A percentile compares a stretch with the other conserved stretches of the same genome.
Conservation (phyloP, 1,140 invertebrate species). For the Philaenus spumarius region DNA sequence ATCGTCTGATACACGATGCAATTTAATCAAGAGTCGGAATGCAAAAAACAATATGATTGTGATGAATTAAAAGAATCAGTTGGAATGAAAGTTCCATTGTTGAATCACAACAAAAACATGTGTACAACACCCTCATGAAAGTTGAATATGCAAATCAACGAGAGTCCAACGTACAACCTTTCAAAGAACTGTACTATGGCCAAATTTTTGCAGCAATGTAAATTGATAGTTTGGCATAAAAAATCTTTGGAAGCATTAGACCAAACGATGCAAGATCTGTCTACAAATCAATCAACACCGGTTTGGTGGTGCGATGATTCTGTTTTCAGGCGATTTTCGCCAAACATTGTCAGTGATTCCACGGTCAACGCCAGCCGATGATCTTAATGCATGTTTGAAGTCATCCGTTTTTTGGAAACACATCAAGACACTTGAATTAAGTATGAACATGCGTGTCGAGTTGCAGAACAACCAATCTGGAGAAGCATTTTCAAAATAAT, state of each 20-base stretch:
- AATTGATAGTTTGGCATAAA: too few relatives aligned
- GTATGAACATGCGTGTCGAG: constrained; percentile 35
- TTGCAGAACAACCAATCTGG: constrained; percentile 27
- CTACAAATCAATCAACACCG: not conserved
- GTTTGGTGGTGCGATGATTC: too few relatives aligned
- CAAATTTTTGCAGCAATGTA: constrained; percentile 28
- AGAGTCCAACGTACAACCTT: too few relatives aligned
- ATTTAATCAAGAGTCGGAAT: constrained; percentile 40
- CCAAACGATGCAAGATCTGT: too few relatives aligned
- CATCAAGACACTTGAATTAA: constrained; percentile 34
- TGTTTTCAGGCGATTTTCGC: too few relatives aligned
- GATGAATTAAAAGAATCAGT: constrained; percentile 23
- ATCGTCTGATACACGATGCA: constrained; percentile 39
- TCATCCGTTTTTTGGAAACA: constrained; percentile 36
- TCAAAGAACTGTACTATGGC: constrained; percentile 20
- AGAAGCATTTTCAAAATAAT: constrained; percentile 32
- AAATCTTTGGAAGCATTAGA: too few relatives aligned
- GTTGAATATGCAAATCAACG: too few relatives aligned
- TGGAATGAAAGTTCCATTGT: constrained; percentile 27
- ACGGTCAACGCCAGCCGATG: constrained; percentile 37
- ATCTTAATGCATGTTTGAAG: constrained; percentile 41
- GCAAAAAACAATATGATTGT: constrained; percentile 37
- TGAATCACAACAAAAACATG: too few relatives aligned
- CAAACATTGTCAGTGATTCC: constrained; percentile 35
- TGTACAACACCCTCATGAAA: too few relatives aligned